These are phyloP conservation scores for Drosophila oshimai DNA, from an alignment of 1,140 invertebrate species.

Conservation along the genomic window DNA sequence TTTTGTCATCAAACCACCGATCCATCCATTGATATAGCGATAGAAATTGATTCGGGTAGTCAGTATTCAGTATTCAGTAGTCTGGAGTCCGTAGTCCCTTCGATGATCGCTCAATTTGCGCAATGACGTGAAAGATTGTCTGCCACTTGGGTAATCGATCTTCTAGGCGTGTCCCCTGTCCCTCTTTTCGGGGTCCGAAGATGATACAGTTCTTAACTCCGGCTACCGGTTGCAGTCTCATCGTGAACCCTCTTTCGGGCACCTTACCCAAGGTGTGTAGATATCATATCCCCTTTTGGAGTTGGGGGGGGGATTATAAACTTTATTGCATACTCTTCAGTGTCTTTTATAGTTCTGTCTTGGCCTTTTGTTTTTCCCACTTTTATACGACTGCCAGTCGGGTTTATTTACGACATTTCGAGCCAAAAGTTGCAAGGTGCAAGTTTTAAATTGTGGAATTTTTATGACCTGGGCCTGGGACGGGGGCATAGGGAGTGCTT, in stretches of 20 bases:
- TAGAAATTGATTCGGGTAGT: constrained; percentile 6
- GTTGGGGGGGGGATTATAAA: constrained; percentile 62
- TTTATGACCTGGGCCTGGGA: constrained; percentile 62
- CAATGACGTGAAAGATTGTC: constrained; percentile 74
- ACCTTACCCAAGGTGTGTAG: constrained; percentile 11
- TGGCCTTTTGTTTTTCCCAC: constrained; percentile 50
- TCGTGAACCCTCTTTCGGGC: background rate
- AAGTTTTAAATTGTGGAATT: constrained; percentile 77
- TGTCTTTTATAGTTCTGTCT: constrained; percentile 53
- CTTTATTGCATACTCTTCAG: constrained; percentile 79
- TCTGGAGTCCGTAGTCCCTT: constrained; percentile 37
- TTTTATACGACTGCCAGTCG: constrained; percentile 54
- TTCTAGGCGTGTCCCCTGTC: constrained; percentile 50
- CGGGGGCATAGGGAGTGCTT: constrained; percentile 28
- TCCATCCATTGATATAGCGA: constrained; percentile 28
- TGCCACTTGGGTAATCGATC: constrained; percentile 62
- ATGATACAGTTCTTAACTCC: constrained; percentile 57
- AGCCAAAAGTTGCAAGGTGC: constrained; percentile 78
- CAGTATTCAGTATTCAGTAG: no score
- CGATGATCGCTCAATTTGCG: constrained; percentile 81
- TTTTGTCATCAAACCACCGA: constrained; percentile 45
- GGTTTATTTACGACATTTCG: constrained; percentile 72
- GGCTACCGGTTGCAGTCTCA: constrained; percentile 56
- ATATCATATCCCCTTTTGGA: background rate
- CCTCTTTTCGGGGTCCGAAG: constrained; percentile 7